Evolutionary conservation across 1,140 invertebrate species (phyloP), one percentile per base, ranked within the genome.

Genomic region (Drosophila navojoa): DNA sequence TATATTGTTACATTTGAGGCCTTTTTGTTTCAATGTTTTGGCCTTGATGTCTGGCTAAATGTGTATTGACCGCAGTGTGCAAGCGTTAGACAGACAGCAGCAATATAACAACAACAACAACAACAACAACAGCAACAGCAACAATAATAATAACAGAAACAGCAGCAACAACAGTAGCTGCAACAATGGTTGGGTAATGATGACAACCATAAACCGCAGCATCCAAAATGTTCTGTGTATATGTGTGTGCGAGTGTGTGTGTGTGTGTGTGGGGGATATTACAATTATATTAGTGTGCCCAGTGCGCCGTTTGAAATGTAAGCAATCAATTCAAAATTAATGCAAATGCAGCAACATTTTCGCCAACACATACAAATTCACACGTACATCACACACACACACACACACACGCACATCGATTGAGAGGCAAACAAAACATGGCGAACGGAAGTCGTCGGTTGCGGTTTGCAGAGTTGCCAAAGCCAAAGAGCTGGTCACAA

Each of bases 291-390:
- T 87, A 86, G 82, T 77, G 69, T 71, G 68, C 27, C 38, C 76
- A 77, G 64, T 77, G 71, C 49, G 57, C 70, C 52, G 70, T 71
- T 84, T 71, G 80, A 86, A 89, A 87, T 81, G 82, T 82, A 82
- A 87, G 82, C 82, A 87, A 87, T 87, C 82, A 87, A 87, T 87
- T 87, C 84, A 89, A 87, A 87, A 89, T 87, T 89, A 87, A 87
- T 87, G 82, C 82, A 87, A 82, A 82, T 89, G 79, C 82, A 84
- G 82, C 82, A 89, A 89, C 79, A 81, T 79, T 89, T 79, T 68
- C 79, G 15, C 27, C 50, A 32, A 22, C 49, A 59, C 42, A 22
- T n/a, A 19, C 27, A 15, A 11, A 22, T 53, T 74, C 44, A 38
- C 47, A 45, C 45, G 25, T 40, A 74, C 54, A 55, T 38, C 16